Base-by-base conservation (phyloP, 1,140 invertebrate species). In the Euura lappo region DNA sequence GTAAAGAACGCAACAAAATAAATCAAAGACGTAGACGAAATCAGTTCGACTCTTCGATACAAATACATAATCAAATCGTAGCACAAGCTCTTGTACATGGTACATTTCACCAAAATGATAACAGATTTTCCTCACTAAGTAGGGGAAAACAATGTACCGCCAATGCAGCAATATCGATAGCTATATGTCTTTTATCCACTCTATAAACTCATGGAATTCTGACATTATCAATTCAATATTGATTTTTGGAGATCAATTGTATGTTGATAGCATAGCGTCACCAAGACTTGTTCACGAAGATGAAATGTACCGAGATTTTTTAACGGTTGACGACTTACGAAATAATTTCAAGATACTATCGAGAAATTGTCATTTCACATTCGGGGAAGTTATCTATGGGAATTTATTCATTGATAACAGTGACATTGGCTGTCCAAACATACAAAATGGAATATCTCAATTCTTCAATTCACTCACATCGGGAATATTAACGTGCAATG, bases 101-200 rank as follows among this genome's bases (percentile, higher is more conserved):
- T 28, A 28, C 28, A 28, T 28, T 28, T 28, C 28, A 28, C 28
- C 28, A 28, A 28, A 28, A 28, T 28, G 28, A 28, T 28, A 28
- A 28, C 28, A 28, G 28, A 28, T 28, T 28, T 28, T 28, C 28
- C 28, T 28, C 28, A 28, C 1, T 1, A 28, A 69, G 68, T 2
- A 44, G 68, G 46, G 68, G 68, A 44, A 44, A 46, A 69, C 68
- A 69, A 69, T 69, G 68, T 46, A 69, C 68, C 69, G 69, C 69
- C 44, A 70, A 45, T 28, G 69, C 69, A 28, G 28, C 28, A 28
- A 28, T 28, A 28, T 28, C 28, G 28, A 28, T 28, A 28, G 28
- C 28, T 28, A 70, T 28, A 70, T 70, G 69, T 46, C 11, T 10
- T 4, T 13, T 51, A 5, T 70, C 13, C 13, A 47, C 69, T n/a